A percentile compares a stretch with the other conserved stretches of the same genome.
phyloP scores from a whole-genome alignment of 2,797 vertebrate genomes.

The Trichosurus vulpecula region DNA sequence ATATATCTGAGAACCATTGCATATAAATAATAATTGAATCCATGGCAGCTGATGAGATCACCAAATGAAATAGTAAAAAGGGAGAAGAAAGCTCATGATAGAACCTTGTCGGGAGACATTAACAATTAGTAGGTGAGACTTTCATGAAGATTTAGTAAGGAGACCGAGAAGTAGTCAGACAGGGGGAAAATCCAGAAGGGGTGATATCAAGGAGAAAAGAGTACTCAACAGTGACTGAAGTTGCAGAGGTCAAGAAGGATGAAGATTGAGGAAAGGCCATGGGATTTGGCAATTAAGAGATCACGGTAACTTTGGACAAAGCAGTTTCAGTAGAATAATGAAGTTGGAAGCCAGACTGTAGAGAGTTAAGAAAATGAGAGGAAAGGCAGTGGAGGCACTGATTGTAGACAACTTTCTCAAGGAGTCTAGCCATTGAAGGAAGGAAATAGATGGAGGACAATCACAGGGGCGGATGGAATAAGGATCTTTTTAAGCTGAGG shows the following conservation, averaged over 20 bases:
- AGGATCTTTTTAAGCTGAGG: not conserved
- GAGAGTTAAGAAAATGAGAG: not conserved
- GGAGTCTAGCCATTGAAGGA: not conserved
- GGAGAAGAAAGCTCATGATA: not conserved
- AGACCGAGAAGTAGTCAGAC: not conserved
- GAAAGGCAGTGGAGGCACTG: not conserved
- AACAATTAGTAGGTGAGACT: not conserved
- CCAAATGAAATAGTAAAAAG: not conserved
- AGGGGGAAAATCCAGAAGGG: not conserved
- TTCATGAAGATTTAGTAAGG: not conserved
- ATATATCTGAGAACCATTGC: fast-evolving
- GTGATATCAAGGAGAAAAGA: not conserved
- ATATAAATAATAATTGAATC: not conserved
- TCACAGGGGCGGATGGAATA: not conserved
- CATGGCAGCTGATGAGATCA: fast-evolving
- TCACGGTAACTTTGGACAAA: not conserved
- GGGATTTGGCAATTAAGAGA: not conserved
- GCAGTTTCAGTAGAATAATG: not conserved
- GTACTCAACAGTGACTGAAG: not conserved
- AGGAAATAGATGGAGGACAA: not conserved
- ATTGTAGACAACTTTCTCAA: not conserved
- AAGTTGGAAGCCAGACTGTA: not conserved
- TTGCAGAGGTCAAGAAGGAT: not conserved
- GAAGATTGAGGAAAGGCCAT: not conserved
- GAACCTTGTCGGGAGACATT: not conserved